Base-by-base conservation (phyloP, 2,797 vertebrate genomes). In the Chromobotia macracanthus region DNA sequence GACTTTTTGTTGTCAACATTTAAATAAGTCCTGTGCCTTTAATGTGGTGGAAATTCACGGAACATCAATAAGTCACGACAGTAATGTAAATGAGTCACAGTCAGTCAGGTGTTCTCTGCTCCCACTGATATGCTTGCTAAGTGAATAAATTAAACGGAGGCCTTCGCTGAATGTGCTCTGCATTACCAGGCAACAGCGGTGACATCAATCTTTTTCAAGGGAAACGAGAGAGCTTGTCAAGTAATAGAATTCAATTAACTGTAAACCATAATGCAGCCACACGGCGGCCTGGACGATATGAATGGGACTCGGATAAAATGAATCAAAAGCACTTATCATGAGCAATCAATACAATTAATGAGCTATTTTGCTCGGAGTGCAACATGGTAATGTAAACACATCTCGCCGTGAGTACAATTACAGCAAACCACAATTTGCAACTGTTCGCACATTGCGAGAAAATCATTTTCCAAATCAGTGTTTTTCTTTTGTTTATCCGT, bases 301-400 rank as follows among this genome's bases (percentile, higher is more conserved):
- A 58, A 15, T 3, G 12, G 6, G 53, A 12, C 61, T 64, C 23
- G 6, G 75, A 60, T 58, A 44, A 82, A 82, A 74, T 63, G 35
- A 67, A 67, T 74, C 61, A 23, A 72, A 65, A 50, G 48, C 61
- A 56, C 41, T 66, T 67, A 67, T 67, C 38, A 60, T 12, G 38
- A 66, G n/a, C n/a, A 50, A 66, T 81, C 75, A 60, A 72, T 53
- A 51, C 28, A 82, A 67, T 73, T 77, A 61, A 72, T 73, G 58
- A 55, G 60, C 18, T 72, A 70, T 63, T 79, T 53, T 64, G 58
- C 46, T 71, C 18, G 4, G 15, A 79, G 76, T n/a, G 44, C 44
- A 64, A 28, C 46, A 55, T 19, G 8, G 23, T 67, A 76, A 76
- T 68, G 51, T 16, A 46, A 31, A 76, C 55, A 46, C 63, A 46